Percentiles rank a stretch among this genome's conserved stretches.
These are phyloP conservation scores for Herpailurus yagouaroundi DNA, from an alignment of 2,113 vertebrate genomes.

Conservation along the genomic window DNA sequence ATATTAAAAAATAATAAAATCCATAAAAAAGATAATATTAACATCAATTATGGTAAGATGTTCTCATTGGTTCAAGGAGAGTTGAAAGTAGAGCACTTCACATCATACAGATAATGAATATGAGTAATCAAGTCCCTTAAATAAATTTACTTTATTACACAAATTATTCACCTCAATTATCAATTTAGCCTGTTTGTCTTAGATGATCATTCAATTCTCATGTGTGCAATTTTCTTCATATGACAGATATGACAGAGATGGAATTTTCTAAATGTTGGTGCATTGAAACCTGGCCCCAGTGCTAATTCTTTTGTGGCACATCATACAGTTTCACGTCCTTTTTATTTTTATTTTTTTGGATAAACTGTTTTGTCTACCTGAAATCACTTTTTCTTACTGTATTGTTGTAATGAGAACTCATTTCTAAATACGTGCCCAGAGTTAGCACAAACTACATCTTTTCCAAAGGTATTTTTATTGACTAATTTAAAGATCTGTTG, in stretches of 20 bases:
- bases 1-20: not conserved
- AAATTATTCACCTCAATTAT: slow-evolving; percentile 58
- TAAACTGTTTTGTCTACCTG: not conserved
- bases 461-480: not conserved
- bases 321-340: not conserved
- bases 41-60: slow-evolving; percentile 2
- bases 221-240: slow-evolving; percentile 30
- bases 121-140: slow-evolving; percentile 51
- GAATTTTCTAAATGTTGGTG: not conserved
- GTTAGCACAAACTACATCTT: not conserved
- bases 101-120: slow-evolving; percentile 47
- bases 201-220: slow-evolving; percentile 31
- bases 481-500: not conserved
- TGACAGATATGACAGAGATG: not conserved
- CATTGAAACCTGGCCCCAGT: not conserved
- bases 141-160: slow-evolving; percentile 62
- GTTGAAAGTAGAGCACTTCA: slow-evolving; percentile 43
- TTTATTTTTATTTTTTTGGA: too few species aligned
- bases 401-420: not conserved
- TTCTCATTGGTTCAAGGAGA: slow-evolving; percentile 48
- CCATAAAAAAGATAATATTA: slow-evolving; percentile 2
- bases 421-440: not conserved
- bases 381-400: not conserved
- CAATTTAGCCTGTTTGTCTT: slow-evolving; percentile 45
- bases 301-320: not conserved